phyloP scores from a whole-genome alignment of 2,888 invertebrate genomes.

The Aricia artaxerxes region DNA sequence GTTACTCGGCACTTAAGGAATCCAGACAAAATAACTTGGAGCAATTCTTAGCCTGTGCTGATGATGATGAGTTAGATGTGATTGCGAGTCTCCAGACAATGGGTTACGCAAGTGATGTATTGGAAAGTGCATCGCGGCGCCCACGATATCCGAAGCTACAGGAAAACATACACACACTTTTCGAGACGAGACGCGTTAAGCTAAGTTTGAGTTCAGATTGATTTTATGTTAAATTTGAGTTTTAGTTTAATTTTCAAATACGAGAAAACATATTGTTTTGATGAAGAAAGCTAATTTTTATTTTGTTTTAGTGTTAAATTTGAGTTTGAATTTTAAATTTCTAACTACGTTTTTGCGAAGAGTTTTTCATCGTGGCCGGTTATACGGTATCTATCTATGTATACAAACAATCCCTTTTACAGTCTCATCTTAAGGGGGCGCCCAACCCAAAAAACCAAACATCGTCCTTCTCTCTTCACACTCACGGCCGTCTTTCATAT shows the following conservation, averaged over 20 bases:
- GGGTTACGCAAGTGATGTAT: slow-evolving; percentile 29
- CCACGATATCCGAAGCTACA: neutral
- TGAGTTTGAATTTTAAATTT: no score
- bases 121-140: slow-evolving; percentile 29
- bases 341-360: no score
- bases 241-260: neutral
- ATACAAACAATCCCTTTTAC: no score
- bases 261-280: neutral
- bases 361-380: no score
- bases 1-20: neutral
- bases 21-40: neutral
- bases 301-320: no score
- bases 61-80: neutral
- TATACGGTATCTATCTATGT: no score
- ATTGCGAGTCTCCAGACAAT: slow-evolving; percentile 15
- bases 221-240: neutral
- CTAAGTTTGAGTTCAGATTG: neutral
- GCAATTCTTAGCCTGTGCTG: neutral
- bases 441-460: no score
- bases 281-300: neutral
- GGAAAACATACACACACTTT: neutral
- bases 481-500: no score
- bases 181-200: neutral
- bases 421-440: no score
- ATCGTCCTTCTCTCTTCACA: no score